Evolutionary conservation across 2,888 invertebrate genomes (phyloP).

Genomic region (Ennomos quercinarius): DNA sequence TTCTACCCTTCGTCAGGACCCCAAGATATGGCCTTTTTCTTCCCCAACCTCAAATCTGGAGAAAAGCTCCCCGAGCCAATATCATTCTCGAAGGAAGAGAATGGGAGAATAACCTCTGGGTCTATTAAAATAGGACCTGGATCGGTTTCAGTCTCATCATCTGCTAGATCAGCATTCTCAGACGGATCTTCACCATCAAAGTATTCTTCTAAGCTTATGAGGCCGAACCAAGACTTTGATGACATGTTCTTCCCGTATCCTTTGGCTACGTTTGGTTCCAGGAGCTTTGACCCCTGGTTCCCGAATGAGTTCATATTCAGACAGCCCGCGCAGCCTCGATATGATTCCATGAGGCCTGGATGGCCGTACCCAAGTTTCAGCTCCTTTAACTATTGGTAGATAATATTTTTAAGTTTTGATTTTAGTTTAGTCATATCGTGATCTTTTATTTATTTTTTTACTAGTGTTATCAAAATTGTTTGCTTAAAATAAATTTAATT

Average conservation of each 20-base stretch:
- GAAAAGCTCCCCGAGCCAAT: constrained; percentile 48
- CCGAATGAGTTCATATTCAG: constrained; percentile 43
- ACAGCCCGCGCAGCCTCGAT: constrained; percentile 42
- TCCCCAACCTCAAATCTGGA: constrained; percentile 28
- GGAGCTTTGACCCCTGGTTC: constrained; percentile 52
- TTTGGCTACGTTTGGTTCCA: constrained; percentile 39
- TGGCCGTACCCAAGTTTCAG: constrained; percentile 60
- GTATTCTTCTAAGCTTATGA: constrained; percentile 6
- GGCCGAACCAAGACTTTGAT: constrained; percentile 16
- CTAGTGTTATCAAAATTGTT: constrained; percentile 19
- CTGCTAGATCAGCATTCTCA: constrained; percentile 50
- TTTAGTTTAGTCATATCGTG: constrained; percentile 29
- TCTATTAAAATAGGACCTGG: constrained; percentile 61
- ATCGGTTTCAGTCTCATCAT: constrained; percentile 59
- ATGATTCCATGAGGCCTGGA: constrained; percentile 42
- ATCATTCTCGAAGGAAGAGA: constrained; percentile 53
- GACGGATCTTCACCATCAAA: constrained; percentile 41
- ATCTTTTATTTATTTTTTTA: constrained; percentile 21
- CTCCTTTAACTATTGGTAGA: constrained; percentile 54
- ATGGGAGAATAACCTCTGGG: constrained; percentile 55
- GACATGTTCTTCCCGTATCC: constrained; percentile 39
- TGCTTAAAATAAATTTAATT: constrained; percentile 28
- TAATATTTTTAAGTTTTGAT: constrained; percentile 13
- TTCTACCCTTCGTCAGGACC: constrained; percentile 49
- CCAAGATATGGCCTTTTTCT: constrained; percentile 27